A percentile compares a stretch with the other conserved stretches of the same genome.
Evolutionary conservation across 1,140 invertebrate genomes (phyloP).

Genomic region (Odontomachus brunneus): DNA sequence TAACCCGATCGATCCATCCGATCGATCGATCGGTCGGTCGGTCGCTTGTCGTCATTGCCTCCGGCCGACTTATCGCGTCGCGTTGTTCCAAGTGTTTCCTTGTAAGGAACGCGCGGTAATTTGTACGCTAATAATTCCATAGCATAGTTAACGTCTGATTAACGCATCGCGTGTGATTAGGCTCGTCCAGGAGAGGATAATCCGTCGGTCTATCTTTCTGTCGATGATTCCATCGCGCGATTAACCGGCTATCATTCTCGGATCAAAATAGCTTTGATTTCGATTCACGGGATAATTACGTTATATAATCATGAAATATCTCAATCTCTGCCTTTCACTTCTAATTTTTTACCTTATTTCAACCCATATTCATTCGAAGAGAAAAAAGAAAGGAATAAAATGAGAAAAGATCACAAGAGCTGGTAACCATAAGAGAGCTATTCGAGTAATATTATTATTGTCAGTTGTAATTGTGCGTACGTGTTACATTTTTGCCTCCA

Average conservation of each 20-base stretch:
- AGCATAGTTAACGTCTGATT: conserved; percentile 54
- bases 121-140: conserved; percentile 70
- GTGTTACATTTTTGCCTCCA: background rate
- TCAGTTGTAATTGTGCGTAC: conserved; percentile 12
- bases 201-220: conserved; percentile 22
- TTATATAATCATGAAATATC: background rate
- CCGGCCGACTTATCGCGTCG: conserved; percentile 52
- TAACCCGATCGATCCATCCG: conserved; percentile 73
- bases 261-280: conserved; percentile 41
- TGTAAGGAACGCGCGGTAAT: conserved; percentile 61
- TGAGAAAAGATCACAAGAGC: too few species aligned
- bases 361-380: too few species aligned
- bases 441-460: background rate
- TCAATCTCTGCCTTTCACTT: background rate
- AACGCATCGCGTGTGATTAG: conserved; percentile 60
- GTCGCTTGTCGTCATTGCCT: conserved; percentile 62
- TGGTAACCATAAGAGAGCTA: too few species aligned
- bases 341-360: too few species aligned
- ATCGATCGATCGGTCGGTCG: conserved; percentile 77
- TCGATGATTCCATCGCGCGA: conserved; percentile 33
- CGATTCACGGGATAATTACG: conserved; percentile 18
- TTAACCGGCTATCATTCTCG: conserved; percentile 30
- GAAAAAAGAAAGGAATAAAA: too few species aligned
- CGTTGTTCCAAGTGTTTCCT: conserved; percentile 64
- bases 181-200: conserved; percentile 43